Conservation (phyloP, 2,888 invertebrate genomes). For the Lapara coniferarum region DNA sequence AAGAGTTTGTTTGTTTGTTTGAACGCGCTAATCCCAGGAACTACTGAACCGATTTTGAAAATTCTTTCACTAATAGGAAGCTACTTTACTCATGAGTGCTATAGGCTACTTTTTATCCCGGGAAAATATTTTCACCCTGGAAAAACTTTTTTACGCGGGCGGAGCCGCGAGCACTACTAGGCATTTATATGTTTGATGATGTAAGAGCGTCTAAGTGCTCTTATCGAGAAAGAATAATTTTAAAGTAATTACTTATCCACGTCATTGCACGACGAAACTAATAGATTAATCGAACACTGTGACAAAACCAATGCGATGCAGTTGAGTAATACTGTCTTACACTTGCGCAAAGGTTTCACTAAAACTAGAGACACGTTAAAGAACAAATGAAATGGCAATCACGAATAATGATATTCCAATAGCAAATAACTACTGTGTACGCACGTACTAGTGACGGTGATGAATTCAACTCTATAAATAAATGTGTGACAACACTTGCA, state of each 20-base stretch:
- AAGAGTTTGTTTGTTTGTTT: no score
- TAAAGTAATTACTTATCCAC: conserved; percentile 4
- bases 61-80: no score
- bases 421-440: conserved; percentile 35
- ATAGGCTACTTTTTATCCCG: no score
- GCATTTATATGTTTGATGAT: no score
- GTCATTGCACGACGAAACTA: conserved; percentile 27
- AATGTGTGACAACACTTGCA: conserved; percentile 55
- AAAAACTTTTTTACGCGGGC: no score
- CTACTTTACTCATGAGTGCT: no score
- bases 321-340: conserved; percentile 19
- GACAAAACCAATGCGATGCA: conserved; percentile 26
- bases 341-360: conserved; percentile 26
- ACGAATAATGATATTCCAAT: conserved; percentile 44
- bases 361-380: conserved; percentile 25
- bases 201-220: no score
- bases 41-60: no score
- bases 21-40: no score
- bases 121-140: no score
- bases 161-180: no score
- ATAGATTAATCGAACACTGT: conserved; percentile 27
- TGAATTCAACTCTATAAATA: conserved; percentile 78
- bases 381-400: conserved; percentile 44
- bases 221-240: background rate
- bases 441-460: conserved; percentile 46